Evolutionary conservation across 2,113 vertebrate species (phyloP), one percentile per base, ranked within the genome.

Genomic region (Strix uralensis): DNA sequence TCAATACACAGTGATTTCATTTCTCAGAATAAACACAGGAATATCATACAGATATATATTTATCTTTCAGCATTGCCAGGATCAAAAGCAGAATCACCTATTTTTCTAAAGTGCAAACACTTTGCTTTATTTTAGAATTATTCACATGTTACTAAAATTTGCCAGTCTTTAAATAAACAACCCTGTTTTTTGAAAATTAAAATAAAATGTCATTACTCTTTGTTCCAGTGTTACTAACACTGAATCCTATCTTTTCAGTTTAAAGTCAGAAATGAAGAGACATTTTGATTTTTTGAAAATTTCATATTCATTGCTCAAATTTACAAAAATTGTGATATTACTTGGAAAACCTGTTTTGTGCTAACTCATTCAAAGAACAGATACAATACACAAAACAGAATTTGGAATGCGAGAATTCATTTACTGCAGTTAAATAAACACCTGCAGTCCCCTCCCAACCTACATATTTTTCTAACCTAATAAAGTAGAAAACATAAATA

Each of bases 401-500:
- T 38, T 8, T n/a, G 10, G 13, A 87, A 94, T 27, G 22, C 25
- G 72, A 54, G 14, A 71, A 86, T 51, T 44, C 1, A 69, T 87
- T 83, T 65, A 69, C 2, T 74, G 40, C 23, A 67, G n/a, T 71
- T 69, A 70, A 74, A 71, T 25, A 61, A 86, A 29, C 19, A 70
- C 14, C 11, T 49, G 52, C 13, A 59, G 47, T 70, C 14, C 36
- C 9, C 26, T 91, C 51, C 30, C 54, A 86, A 44, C 9, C 32
- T 25, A 42, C 4, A 26, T 0, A 40, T 87, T 84, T 88, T 81
- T 92, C 27, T 23, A 77, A 65, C 0, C 0, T 55, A 40, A 78
- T 51, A 55, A 79, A 70, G 13, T 44, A 62, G 15, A 91, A 88
- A 49, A 82, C 49, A 82, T 2, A 94, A 91, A 84, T 98, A 99